These are phyloP conservation scores for zebrafish (Danio rerio) DNA, from an alignment of 2,113 vertebrate genomes.

Conservation along the genomic window DNA sequence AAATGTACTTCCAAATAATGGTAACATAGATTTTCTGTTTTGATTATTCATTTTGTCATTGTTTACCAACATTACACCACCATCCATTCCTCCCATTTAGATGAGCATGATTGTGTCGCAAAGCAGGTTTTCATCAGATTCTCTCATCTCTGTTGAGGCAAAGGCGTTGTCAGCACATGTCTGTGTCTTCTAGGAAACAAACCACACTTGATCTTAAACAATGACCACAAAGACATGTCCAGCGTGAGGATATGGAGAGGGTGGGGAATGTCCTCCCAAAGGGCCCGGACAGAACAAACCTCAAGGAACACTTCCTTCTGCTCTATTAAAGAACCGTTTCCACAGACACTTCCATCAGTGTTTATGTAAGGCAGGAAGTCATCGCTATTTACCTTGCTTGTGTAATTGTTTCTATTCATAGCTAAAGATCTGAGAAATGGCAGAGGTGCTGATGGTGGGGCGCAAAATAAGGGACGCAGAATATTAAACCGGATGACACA, in stretches of 20 bases:
- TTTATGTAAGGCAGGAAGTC: constrained; percentile 55
- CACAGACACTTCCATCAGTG: constrained; percentile 39
- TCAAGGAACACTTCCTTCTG: constrained; percentile 57
- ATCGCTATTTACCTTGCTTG: constrained; percentile 50
- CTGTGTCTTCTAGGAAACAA: constrained; percentile 28
- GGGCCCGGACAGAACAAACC: constrained; percentile 41
- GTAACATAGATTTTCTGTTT: not conserved
- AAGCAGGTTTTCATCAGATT: not conserved
- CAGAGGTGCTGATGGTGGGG: constrained; percentile 19
- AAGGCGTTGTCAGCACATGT: constrained; percentile 15
- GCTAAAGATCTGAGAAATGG: constrained; percentile 42
- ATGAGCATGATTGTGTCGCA: not conserved
- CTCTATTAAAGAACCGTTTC: constrained; percentile 50
- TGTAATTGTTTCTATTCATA: constrained; percentile 46
- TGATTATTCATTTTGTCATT: not conserved
- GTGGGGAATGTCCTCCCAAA: constrained; percentile 50
- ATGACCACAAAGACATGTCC: constrained; percentile 55
- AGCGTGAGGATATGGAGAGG: constrained; percentile 53
- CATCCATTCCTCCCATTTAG: not conserved
- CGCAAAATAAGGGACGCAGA: constrained; percentile 8
- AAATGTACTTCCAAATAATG: too few species aligned
- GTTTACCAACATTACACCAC: not conserved
- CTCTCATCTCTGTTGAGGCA: constrained; percentile 7
- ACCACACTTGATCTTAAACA: constrained; percentile 50
- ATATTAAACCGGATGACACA: constrained; percentile 25